A percentile compares a stretch with the other conserved stretches of the same genome.
These are phyloP conservation scores for Lepisosteus osseus DNA, from an alignment of 2,113 vertebrate species.

Conservation along the genomic window DNA sequence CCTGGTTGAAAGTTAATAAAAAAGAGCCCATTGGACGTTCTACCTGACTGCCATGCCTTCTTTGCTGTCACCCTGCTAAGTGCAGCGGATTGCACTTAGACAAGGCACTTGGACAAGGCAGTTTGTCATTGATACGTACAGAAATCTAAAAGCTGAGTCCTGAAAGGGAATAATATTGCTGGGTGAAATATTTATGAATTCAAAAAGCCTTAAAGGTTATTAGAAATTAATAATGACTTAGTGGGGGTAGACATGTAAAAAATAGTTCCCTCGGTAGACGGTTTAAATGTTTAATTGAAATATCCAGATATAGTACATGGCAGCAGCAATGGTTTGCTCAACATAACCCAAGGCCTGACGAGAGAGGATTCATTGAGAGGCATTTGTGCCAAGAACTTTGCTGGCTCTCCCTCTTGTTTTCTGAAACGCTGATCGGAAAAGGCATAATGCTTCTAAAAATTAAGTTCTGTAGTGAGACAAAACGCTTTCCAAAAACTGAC, in stretches of 20 bases:
- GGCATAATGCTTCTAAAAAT: too few species aligned
- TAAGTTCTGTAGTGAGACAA: too few species aligned
- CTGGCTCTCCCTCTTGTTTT: too few species aligned
- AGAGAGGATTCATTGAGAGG: constrained; percentile 20
- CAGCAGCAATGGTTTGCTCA: constrained; percentile 42
- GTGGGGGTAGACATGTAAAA: constrained; percentile 62
- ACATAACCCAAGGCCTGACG: constrained; percentile 26
- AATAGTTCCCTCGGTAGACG: constrained; percentile 60
- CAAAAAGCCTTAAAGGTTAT: constrained; percentile 78
- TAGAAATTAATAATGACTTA: constrained; percentile 76
- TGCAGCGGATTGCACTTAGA: constrained; percentile 50
- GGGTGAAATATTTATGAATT: constrained; percentile 76
- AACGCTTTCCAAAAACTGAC: too few species aligned
- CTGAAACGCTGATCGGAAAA: too few species aligned
- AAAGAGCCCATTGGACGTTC: neutral
- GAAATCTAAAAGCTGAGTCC: constrained; percentile 37
- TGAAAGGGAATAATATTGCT: constrained; percentile 63
- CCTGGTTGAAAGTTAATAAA: neutral
- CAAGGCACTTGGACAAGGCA: constrained; percentile 32
- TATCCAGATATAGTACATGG: constrained; percentile 52
- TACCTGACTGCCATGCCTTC: constrained; percentile 21
- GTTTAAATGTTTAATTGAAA: constrained; percentile 71
- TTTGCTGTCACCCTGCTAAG: constrained; percentile 55
- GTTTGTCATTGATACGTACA: constrained; percentile 62
- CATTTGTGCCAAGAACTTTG: too few species aligned